Evolutionary conservation across 2,888 invertebrate genomes (phyloP).

Genomic region (Campoletis raptor): DNA sequence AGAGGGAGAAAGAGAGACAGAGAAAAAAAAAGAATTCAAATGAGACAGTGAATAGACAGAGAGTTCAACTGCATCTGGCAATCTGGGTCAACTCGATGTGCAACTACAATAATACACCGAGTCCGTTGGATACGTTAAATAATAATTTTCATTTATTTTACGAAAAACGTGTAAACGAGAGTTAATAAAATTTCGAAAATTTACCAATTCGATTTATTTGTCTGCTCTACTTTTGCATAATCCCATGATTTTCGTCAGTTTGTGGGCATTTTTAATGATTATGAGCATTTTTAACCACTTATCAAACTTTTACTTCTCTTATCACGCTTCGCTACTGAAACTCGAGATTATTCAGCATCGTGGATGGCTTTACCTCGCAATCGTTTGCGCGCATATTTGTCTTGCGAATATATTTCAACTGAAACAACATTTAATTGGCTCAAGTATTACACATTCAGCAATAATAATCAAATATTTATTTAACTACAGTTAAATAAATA

Average conservation of each 20-base stretch:
- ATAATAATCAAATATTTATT: constrained; percentile 9
- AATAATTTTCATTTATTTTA: neutral
- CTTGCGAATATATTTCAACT: neutral
- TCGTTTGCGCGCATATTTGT: neutral
- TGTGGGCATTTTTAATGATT: neutral
- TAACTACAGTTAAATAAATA: neutral
- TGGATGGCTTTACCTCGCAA: neutral
- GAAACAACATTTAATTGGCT: constrained; percentile 12
- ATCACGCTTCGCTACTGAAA: neutral
- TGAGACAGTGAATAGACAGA: constrained; percentile 52
- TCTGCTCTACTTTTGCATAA: neutral
- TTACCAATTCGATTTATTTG: neutral
- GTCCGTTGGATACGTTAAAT: neutral
- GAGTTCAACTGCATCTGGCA: constrained; percentile 50
- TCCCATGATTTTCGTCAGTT: neutral
- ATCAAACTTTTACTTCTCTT: neutral
- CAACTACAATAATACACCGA: constrained; percentile 16
- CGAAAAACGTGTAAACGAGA: neutral
- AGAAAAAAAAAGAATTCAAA: constrained; percentile 29
- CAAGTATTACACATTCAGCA: neutral
- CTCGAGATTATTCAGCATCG: neutral
- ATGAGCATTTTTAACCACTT: neutral
- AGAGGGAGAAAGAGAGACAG: constrained; percentile 21
- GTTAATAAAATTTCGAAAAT: neutral
- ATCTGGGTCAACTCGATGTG: constrained; percentile 67